These are phyloP conservation scores for Mus spicilegus DNA, from an alignment of 2,113 vertebrate genomes.

Conservation along the genomic window DNA sequence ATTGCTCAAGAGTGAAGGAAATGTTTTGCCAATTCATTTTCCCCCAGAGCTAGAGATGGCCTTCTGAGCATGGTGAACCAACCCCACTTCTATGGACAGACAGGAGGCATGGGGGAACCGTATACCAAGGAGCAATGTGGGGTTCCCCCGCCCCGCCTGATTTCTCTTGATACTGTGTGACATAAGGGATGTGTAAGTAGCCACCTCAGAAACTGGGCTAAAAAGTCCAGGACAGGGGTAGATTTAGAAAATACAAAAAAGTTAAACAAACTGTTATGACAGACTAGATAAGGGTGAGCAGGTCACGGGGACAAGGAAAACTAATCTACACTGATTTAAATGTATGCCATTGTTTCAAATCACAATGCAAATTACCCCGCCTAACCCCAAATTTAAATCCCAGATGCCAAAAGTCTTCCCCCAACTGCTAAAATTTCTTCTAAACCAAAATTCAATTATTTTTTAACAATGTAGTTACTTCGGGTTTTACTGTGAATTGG, in stretches of 20 bases:
- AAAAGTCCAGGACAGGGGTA: background rate
- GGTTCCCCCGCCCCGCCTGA: background rate
- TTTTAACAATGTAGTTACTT: constrained; percentile 77
- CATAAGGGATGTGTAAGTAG: background rate
- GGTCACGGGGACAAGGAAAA: background rate
- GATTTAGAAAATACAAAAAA: background rate
- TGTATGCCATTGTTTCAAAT: background rate
- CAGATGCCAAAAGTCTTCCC: constrained; percentile 6
- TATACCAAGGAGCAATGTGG: background rate
- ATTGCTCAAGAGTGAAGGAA: background rate
- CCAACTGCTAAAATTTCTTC: constrained; percentile 66
- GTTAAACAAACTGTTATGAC: background rate
- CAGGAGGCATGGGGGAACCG: background rate
- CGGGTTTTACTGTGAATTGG: constrained; percentile 71
- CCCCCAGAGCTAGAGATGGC: background rate
- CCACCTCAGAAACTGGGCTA: background rate
- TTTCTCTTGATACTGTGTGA: background rate
- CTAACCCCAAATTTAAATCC: constrained; percentile 60
- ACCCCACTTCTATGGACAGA: background rate
- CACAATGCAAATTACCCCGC: background rate
- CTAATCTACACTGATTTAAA: constrained; percentile 38
- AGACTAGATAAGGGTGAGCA: background rate
- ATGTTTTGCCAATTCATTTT: background rate
- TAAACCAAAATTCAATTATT: constrained; percentile 77
- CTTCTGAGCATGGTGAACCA: background rate